phyloP scores from a whole-genome alignment of 2,888 invertebrate genomes.

The Nezara viridula region DNA sequence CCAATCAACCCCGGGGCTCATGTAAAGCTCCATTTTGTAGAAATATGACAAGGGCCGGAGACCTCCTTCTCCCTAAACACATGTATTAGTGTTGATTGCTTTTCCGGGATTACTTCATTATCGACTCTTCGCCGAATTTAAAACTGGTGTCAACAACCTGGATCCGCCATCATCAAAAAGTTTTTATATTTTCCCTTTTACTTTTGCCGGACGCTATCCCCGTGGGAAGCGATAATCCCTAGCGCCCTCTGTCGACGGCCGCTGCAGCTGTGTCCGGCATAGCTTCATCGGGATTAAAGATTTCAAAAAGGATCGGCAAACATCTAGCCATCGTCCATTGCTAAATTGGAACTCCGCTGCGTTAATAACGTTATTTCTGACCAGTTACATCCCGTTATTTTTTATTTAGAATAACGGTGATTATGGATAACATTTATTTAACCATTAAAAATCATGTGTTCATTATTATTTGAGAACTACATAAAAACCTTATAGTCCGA shows the following conservation, averaged over 20 bases:
- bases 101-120: constrained; percentile 23
- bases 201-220: neutral
- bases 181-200: neutral
- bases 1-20: constrained; percentile 6
- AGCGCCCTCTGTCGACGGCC: neutral
- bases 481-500: too few relatives aligned
- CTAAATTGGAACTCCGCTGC: neutral
- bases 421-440: too few relatives aligned
- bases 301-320: neutral
- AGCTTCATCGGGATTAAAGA: neutral
- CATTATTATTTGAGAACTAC: too few relatives aligned
- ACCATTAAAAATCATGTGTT: too few relatives aligned
- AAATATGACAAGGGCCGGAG: neutral
- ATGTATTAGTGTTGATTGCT: constrained; percentile 45
- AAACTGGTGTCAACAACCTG: constrained; percentile 19
- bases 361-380: neutral
- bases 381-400: too few relatives aligned
- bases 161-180: neutral
- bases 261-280: neutral
- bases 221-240: constrained; percentile 3
- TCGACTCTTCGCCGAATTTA: neutral
- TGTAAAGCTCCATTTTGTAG: neutral
- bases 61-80: neutral
- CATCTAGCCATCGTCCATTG: neutral
- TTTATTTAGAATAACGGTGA: too few relatives aligned